phyloP scores from a whole-genome alignment of 2,113 vertebrate species.

The Nettapus auritus region DNA sequence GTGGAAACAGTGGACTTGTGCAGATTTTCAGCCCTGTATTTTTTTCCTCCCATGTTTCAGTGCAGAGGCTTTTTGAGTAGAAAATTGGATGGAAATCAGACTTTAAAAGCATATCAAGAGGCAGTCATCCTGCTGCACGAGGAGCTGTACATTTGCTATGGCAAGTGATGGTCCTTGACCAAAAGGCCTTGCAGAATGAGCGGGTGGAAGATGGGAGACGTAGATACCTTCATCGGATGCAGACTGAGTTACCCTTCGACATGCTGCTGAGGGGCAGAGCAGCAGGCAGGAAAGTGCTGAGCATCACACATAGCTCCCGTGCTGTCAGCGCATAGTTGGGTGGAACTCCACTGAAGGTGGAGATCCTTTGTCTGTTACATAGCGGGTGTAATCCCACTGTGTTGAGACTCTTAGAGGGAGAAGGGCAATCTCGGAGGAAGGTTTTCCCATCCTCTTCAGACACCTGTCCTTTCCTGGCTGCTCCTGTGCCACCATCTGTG shows the following conservation, averaged over 20 bases:
- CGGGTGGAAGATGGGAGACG: not conserved
- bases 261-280: not conserved
- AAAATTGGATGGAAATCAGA: not conserved
- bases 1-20: not conserved
- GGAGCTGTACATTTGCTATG: not conserved
- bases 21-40: not conserved
- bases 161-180: not conserved
- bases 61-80: not conserved
- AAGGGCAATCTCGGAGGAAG: not conserved
- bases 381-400: not conserved
- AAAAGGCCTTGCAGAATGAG: not conserved
- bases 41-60: not conserved
- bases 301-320: accelerated
- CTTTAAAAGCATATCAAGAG: not conserved
- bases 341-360: not conserved
- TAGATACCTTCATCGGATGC: not conserved
- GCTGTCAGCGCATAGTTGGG: not conserved
- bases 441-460: not conserved
- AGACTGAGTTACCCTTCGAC: not conserved
- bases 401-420: not conserved
- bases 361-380: not conserved
- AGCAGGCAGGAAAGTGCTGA: not conserved
- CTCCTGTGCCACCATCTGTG: not conserved
- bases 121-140: accelerated
- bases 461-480: not conserved